Conservation (phyloP, 2,888 invertebrate species). For the Furcula furcula region DNA sequence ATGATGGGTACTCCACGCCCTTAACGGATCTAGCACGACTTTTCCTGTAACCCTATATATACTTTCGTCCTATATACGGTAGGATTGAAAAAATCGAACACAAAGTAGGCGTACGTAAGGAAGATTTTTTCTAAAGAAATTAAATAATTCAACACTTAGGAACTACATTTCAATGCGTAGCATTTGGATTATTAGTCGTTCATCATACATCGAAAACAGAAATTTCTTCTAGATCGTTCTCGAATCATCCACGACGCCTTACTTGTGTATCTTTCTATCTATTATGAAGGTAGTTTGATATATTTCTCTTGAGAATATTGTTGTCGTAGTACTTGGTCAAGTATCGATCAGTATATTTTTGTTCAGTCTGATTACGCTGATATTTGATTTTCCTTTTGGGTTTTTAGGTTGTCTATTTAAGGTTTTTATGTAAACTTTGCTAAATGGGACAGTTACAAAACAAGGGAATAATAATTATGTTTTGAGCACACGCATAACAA, state of each 20-base stretch:
- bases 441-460: neutral
- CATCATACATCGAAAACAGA: constrained; percentile 37
- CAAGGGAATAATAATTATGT: too few relatives aligned
- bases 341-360: constrained; percentile 37
- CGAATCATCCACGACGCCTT: constrained; percentile 75
- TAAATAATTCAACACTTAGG: too few relatives aligned
- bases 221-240: constrained; percentile 60
- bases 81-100: too few relatives aligned
- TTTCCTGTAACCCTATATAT: too few relatives aligned
- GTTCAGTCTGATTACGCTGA: constrained; percentile 37
- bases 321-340: constrained; percentile 61
- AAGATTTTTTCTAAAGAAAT: too few relatives aligned
- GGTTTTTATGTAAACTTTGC: constrained; percentile 11
- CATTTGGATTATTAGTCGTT: constrained; percentile 3
- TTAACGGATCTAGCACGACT: too few relatives aligned
- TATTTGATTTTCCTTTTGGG: constrained; percentile 33
- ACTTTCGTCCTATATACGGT: too few relatives aligned
- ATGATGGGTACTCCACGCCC: too few relatives aligned
- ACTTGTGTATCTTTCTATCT: constrained; percentile 81
- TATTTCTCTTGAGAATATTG: constrained; percentile 58
- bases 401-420: constrained; percentile 35
- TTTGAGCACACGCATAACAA: too few relatives aligned
- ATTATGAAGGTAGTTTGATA: constrained; percentile 66
- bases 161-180: too few relatives aligned
- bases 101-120: too few relatives aligned